phyloP scores from a whole-genome alignment of 2,888 invertebrate genomes.

The Poecilus cupreus region DNA sequence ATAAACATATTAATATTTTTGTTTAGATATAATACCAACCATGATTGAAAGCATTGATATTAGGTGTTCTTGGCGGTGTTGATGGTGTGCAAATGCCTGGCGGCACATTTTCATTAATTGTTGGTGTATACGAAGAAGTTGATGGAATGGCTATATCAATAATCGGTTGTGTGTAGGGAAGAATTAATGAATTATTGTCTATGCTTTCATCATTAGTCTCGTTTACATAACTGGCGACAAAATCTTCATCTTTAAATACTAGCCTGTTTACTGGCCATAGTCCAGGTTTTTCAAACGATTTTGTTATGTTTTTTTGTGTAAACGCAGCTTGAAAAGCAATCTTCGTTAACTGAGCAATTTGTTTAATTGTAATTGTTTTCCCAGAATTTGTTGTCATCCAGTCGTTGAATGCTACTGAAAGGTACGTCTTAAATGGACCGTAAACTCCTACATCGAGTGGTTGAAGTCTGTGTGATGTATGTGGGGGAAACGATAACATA shows the following conservation, averaged over 20 bases:
- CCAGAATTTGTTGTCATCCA: slow-evolving; percentile 64
- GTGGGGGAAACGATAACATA: slow-evolving; percentile 67
- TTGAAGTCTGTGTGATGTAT: slow-evolving; percentile 67
- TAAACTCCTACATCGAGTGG: slow-evolving; percentile 65
- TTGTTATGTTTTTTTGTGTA: slow-evolving; percentile 60
- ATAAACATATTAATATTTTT: too few relatives aligned
- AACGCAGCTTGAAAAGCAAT: slow-evolving; percentile 49
- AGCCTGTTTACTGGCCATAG: slow-evolving; percentile 63
- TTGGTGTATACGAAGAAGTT: neutral
- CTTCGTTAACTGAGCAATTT: slow-evolving; percentile 60
- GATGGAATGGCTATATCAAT: neutral
- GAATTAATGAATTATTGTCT: slow-evolving; percentile 19
- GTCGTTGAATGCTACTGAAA: slow-evolving; percentile 62
- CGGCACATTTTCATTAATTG: too few relatives aligned
- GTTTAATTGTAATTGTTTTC: slow-evolving; percentile 63
- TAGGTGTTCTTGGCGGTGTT: too few relatives aligned
- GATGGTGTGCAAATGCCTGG: too few relatives aligned
- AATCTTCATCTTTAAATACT: slow-evolving; percentile 62
- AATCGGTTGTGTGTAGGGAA: neutral
- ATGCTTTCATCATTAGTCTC: slow-evolving; percentile 9
- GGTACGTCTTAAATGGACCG: slow-evolving; percentile 66
- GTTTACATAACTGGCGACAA: slow-evolving; percentile 59
- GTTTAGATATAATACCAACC: too few relatives aligned
- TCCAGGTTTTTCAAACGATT: slow-evolving; percentile 63
- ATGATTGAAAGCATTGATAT: too few relatives aligned